Base-by-base conservation (phyloP, 2,888 invertebrate species). In the Diaprepes abbreviatus region DNA sequence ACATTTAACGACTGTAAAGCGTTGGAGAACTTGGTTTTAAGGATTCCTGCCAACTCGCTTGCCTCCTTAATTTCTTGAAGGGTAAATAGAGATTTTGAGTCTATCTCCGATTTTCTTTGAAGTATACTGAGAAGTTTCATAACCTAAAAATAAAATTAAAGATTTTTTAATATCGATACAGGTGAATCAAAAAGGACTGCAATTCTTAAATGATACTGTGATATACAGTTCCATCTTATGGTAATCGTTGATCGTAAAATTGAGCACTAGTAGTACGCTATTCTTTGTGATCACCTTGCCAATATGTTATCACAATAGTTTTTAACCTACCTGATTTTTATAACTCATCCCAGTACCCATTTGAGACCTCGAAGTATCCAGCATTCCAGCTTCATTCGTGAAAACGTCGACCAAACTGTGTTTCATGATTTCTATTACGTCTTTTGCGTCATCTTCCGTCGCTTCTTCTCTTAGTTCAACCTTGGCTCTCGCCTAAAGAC, bases 401-500 rank as follows among this genome's bases (percentile, higher is more conserved):
- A 90, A 91, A 0, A 92, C 90, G 80, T 95, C 93, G 28, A 91
- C 86, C 79, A 95, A 87, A 81, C 93, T 94, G 81, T 91, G 90
- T 77, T 92, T 91, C 84, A 96, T 89, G 60, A 98, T 88, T 80
- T 95, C 93, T 35, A 97, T 88, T 31, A 96, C 91, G 81, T 97
- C 96, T 71, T 88, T 85, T 0, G 96, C 97, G 84, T 98, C 97
- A 62, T 88, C 82, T 65, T 86, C 88, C 0, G 92, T 93, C 0
- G 93, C 95, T 78, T 90, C 90, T 83, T 92, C 92, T 72, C 96
- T 86, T 70, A 98, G 85, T 82, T 97, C 97, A 0, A 93, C 84
- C 79, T 95, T 91, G 0, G 97, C 97, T 80, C 97, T 87, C 12
- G 97, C 96, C 91, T 94, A 70, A 65, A 75, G 19, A 60, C 55